phyloP scores from a whole-genome alignment of 2,113 vertebrate genomes.

The Hystrix brachyura region DNA sequence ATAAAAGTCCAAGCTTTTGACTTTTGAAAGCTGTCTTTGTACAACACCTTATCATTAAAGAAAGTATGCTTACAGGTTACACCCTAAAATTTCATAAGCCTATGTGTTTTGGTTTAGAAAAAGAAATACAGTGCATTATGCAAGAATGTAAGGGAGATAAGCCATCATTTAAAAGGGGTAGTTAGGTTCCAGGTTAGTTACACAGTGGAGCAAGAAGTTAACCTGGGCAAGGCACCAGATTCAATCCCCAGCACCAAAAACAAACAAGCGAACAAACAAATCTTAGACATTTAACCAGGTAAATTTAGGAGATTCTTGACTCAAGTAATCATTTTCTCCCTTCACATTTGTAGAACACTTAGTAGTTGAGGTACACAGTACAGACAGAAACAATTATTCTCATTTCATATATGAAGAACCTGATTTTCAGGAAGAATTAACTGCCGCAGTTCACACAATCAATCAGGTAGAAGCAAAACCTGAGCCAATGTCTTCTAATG shows the following conservation, averaged over 20 bases:
- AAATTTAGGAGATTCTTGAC: neutral
- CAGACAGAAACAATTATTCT: neutral
- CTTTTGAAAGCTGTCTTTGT: neutral
- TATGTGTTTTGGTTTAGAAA: neutral
- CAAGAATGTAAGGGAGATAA: neutral
- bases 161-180: neutral
- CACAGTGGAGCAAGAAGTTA: fast-evolving
- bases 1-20: neutral
- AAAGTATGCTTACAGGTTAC: neutral
- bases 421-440: neutral
- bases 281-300: neutral
- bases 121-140: neutral
- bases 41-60: neutral
- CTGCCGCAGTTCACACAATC: neutral
- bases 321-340: neutral
- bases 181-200: too few relatives aligned
- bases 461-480: neutral
- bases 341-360: neutral
- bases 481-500: neutral
- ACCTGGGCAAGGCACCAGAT: fast-evolving
- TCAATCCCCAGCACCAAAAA: neutral
- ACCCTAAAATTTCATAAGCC: neutral
- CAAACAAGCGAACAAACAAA: neutral
- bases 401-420: neutral
- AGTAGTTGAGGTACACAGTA: too few relatives aligned